phyloP scores from a whole-genome alignment of 2,113 vertebrate genomes.

The Rhea americana region DNA sequence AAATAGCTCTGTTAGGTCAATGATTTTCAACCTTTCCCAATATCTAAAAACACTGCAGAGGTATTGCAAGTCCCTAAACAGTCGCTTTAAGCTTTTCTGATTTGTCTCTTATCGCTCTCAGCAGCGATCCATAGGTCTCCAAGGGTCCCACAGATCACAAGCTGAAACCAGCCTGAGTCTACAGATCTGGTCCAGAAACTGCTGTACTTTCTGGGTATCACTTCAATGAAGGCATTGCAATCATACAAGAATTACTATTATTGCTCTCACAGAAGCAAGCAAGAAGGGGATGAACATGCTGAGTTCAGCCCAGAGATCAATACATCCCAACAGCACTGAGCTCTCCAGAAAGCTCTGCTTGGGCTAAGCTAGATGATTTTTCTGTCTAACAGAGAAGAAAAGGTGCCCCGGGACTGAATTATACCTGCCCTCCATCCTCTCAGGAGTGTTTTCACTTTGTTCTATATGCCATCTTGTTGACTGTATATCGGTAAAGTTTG shows the following conservation, averaged over 20 bases:
- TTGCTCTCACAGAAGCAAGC: not conserved
- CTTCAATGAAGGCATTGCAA: not conserved
- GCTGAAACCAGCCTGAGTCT: not conserved
- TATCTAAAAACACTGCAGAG: not conserved
- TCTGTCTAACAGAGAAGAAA: no score
- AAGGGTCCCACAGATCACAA: accelerated
- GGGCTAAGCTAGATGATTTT: not conserved
- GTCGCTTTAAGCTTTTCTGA: not conserved
- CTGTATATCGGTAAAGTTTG: not conserved
- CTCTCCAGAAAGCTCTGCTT: not conserved
- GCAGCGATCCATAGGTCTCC: not conserved
- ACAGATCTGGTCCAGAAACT: not conserved
- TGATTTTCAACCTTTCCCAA: not conserved
- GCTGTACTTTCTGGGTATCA: not conserved
- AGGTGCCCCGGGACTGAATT: not conserved
- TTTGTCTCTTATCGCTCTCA: not conserved
- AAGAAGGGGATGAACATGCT: accelerated
- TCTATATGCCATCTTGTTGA: not conserved
- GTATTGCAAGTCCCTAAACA: not conserved
- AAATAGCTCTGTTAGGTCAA: not conserved
- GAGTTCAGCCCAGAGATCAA: not conserved
- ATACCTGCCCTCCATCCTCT: not conserved
- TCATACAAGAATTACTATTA: not conserved
- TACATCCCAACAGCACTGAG: not conserved
- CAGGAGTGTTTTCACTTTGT: not conserved